Base-by-base conservation (phyloP, 2,113 vertebrate species). In the Odobenus rosmarus region DNA sequence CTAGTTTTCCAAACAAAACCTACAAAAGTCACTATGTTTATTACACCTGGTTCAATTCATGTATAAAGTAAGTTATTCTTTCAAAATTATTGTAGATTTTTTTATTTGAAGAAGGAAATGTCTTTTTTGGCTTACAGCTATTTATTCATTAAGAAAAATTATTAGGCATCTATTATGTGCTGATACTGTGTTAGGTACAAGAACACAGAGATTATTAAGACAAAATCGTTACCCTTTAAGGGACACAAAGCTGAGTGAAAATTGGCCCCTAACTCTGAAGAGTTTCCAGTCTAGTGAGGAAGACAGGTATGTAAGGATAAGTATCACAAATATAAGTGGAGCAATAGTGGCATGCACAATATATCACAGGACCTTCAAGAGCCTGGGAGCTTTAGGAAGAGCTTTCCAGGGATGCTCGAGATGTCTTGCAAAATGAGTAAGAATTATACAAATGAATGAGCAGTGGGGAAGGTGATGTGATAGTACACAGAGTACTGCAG, bases 61-160 rank as follows among this genome's bases (percentile, higher is more conserved):
- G 7, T 24, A 28, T n/a, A 82, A 89, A 77, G 61, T 61, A 89
- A 72, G 16, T 31, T 5, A 0, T 24, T 53, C 28, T 4, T 26
- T 13, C 14, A 76, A 61, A 92, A 26, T 46, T 74, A 76, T 55
- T 79, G 24, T 23, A 87, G 7, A 36, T 39, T 76, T 82, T 81
- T 14, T 23, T 3, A 51, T 71, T 87, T 92, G 16, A 96, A 88
- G 7, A 88, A 46, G 14, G 13, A 1, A 57, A 36, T 76, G 1
- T n/a, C 11, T 55, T 26, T 51, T 94, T 61, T 82, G n/a, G 19
- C 9, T 53, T 82, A 93, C 4, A 4, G 5, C 2, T 9, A 46
- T 87, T 95, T 64, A 59, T 39, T 74, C 79, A 72, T 23, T 33
- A 89, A 93, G 1, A 23, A 95, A 90, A 81, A 83, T 49, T 90